A percentile compares a stretch with the other conserved stretches of the same genome.
These are phyloP conservation scores for Phaedon cochleariae DNA, from an alignment of 2,888 invertebrate genomes.

Conservation along the genomic window DNA sequence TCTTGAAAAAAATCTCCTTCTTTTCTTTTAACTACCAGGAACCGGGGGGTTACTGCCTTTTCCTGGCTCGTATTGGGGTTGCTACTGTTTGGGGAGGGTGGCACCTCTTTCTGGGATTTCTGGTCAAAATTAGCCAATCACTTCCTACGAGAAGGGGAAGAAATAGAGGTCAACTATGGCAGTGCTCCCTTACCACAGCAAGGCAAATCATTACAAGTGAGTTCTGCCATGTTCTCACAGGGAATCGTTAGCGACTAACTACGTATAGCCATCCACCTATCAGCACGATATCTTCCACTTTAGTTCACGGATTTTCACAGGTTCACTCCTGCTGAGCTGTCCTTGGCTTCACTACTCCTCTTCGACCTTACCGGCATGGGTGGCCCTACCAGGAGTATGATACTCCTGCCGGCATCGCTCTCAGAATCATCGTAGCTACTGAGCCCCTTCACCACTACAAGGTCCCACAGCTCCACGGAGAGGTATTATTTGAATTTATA, in stretches of 20 bases:
- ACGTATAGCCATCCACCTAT: not conserved
- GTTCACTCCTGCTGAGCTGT: not conserved
- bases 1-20: not conserved
- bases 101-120: not conserved
- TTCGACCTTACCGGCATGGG: not conserved
- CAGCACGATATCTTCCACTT: not conserved
- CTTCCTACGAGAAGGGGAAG: not conserved
- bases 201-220: not conserved
- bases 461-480: constrained; percentile 1
- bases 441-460: constrained; percentile 4
- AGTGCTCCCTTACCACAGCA: not conserved
- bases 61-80: not conserved
- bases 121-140: not conserved
- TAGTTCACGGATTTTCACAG: not conserved
- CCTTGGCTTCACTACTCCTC: too few species aligned
- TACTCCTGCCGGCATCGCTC: not conserved
- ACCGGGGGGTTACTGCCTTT: constrained; percentile 5
- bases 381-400: not conserved
- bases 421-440: not conserved
- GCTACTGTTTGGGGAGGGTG: not conserved
- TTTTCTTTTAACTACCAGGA: constrained; percentile 9
- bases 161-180: not conserved
- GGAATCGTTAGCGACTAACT: not conserved
- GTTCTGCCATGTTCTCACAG: not conserved
- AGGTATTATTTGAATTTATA: not conserved